Percentiles rank a stretch among this genome's conserved stretches.
Conservation (phyloP, 2,888 invertebrate species). For the Ectemnius continuus region DNA sequence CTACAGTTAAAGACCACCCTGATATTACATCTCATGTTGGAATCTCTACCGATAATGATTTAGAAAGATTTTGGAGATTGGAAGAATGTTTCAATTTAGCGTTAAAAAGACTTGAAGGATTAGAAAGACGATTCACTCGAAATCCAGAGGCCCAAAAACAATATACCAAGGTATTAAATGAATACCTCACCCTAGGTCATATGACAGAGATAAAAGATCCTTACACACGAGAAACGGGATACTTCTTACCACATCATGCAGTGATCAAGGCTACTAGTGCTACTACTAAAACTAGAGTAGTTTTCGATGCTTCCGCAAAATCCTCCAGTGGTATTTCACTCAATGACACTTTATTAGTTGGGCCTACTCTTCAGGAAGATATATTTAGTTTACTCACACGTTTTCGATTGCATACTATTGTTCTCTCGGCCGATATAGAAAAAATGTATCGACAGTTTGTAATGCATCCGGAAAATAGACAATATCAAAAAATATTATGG, state of each 20-base stretch:
- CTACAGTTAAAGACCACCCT: no score
- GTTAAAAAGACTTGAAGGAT: background rate
- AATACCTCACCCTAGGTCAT: constrained; percentile 15
- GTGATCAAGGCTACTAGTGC: constrained; percentile 1
- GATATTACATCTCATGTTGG: no score
- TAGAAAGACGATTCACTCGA: constrained; percentile 1
- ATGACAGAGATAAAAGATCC: background rate
- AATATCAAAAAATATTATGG: constrained; percentile 9
- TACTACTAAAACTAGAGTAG: constrained; percentile 7
- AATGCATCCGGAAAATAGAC: background rate
- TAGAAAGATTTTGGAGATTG: no score
- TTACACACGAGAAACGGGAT: background rate
- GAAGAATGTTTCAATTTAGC: background rate
- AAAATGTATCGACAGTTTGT: constrained; percentile 9
- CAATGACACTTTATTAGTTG: no score
- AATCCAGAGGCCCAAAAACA: background rate
- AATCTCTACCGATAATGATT: no score
- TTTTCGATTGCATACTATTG: no score
- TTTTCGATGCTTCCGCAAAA: no score
- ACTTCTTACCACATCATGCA: constrained; percentile 22
- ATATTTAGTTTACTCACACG: no score
- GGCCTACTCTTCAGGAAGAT: no score
- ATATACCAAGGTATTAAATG: background rate
- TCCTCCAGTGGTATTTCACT: no score
- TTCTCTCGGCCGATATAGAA: background rate